Evolutionary conservation across 2,888 invertebrate genomes (phyloP).

Genomic region (Microplitis manilae): DNA sequence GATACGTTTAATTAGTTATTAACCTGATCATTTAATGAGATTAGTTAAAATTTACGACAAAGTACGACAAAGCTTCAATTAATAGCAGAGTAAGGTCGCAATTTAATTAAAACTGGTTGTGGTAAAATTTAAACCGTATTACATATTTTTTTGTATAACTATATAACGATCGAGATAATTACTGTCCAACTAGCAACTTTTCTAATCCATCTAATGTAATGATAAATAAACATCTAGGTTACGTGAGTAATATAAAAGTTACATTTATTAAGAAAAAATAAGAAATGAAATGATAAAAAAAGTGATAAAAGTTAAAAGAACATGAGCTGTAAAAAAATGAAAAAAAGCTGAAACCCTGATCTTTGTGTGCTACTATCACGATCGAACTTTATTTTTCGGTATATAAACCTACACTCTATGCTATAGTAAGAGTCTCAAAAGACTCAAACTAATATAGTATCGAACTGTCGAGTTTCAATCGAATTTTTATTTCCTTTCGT

Average conservation of each 20-base stretch:
- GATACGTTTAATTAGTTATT: not conserved
- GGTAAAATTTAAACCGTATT: slow-evolving; percentile 3
- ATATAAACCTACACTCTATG: slow-evolving; percentile 62
- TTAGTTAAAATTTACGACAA: not conserved
- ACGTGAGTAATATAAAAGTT: not conserved
- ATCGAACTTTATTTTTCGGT: slow-evolving; percentile 62
- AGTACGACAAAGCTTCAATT: not conserved
- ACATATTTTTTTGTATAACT: not conserved
- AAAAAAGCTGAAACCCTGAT: slow-evolving; percentile 62
- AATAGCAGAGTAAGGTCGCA: not conserved
- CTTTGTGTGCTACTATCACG: slow-evolving; percentile 59
- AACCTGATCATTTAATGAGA: not conserved
- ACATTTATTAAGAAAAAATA: not conserved
- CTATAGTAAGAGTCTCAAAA: slow-evolving; percentile 57
- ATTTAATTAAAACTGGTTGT: not conserved
- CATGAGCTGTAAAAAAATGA: slow-evolving; percentile 51
- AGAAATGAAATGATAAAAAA: not conserved
- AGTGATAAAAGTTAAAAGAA: not conserved
- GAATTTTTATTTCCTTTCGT: slow-evolving; percentile 57
- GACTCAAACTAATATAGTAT: slow-evolving; percentile 61
- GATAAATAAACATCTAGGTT: not conserved
- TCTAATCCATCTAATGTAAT: slow-evolving; percentile 1
- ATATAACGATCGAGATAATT: not conserved
- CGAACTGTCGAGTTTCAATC: slow-evolving; percentile 63
- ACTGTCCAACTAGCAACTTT: not conserved